phyloP scores from a whole-genome alignment of 2,888 invertebrate species.

The Drosophila emarginata region DNA sequence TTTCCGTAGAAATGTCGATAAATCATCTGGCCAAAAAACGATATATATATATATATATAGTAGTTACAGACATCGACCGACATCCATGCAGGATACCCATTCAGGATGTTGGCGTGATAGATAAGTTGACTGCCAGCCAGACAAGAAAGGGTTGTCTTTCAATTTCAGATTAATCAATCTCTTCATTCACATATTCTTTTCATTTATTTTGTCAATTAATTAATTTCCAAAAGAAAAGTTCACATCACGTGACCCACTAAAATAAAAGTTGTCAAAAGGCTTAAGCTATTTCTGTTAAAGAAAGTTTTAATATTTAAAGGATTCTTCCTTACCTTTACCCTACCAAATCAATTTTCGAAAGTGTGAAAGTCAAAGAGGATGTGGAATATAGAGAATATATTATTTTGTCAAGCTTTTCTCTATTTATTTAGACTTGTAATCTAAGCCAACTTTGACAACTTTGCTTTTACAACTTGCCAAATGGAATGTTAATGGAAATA shows the following conservation, averaged over 20 bases:
- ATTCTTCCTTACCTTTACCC: no score
- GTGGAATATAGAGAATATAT: no score
- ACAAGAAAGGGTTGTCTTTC: conserved; percentile 53
- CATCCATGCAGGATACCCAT: conserved; percentile 38
- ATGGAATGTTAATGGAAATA: no score
- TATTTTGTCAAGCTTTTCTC: no score
- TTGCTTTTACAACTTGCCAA: no score
- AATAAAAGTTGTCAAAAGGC: background rate
- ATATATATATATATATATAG: conserved; percentile 9
- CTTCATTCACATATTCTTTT: background rate
- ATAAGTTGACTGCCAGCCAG: conserved; percentile 51
- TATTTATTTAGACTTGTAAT: no score
- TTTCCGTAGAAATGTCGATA: conserved; percentile 75
- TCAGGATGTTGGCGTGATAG: conserved; percentile 67
- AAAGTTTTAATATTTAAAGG: background rate
- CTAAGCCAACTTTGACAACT: no score
- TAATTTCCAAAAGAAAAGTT: conserved; percentile 50
- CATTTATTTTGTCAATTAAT: conserved; percentile 64
- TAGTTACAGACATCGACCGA: conserved; percentile 9
- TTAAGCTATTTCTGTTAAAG: conserved; percentile 2
- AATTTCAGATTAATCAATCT: conserved; percentile 66
- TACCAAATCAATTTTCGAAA: background rate
- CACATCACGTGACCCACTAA: conserved; percentile 57
- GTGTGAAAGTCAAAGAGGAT: conserved; percentile 6
- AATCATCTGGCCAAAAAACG: conserved; percentile 55